A percentile compares a stretch with the other conserved stretches of the same genome.
These are phyloP conservation scores for Troides aeacus DNA, from an alignment of 2,888 invertebrate species.

Conservation along the genomic window DNA sequence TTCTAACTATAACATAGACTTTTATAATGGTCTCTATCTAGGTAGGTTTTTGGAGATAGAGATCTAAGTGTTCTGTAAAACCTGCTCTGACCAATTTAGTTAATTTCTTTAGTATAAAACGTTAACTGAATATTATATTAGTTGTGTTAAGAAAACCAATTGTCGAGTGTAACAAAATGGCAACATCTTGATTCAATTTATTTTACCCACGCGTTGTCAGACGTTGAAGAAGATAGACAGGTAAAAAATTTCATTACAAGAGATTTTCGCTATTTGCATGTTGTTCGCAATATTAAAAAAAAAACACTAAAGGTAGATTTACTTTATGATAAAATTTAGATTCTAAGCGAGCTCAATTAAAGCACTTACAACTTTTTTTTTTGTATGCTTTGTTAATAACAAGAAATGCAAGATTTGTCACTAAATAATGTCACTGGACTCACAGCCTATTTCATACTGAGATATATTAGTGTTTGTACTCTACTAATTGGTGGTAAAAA, in stretches of 20 bases:
- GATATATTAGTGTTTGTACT: too few species aligned
- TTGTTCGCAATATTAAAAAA: background rate
- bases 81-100: too few species aligned
- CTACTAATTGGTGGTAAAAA: too few species aligned
- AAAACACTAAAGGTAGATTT: too few species aligned
- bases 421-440: background rate
- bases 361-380: background rate
- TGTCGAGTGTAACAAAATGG: constrained; percentile 1
- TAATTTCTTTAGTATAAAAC: too few species aligned
- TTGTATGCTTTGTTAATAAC: background rate
- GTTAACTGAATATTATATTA: background rate
- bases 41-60: too few species aligned
- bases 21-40: too few species aligned
- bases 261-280: background rate
- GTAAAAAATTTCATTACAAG: constrained; percentile 3
- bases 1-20: too few species aligned
- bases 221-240: constrained; percentile 11
- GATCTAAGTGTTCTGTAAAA: too few species aligned
- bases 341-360: too few species aligned
- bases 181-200: constrained; percentile 7
- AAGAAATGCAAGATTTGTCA: background rate
- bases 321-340: too few species aligned
- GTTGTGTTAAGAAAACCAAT: background rate
- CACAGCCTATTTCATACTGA: too few species aligned
- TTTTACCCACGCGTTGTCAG: constrained; percentile 5